These are phyloP conservation scores for Solen grandis DNA, from an alignment of 1,140 invertebrate genomes.

Conservation along the genomic window DNA sequence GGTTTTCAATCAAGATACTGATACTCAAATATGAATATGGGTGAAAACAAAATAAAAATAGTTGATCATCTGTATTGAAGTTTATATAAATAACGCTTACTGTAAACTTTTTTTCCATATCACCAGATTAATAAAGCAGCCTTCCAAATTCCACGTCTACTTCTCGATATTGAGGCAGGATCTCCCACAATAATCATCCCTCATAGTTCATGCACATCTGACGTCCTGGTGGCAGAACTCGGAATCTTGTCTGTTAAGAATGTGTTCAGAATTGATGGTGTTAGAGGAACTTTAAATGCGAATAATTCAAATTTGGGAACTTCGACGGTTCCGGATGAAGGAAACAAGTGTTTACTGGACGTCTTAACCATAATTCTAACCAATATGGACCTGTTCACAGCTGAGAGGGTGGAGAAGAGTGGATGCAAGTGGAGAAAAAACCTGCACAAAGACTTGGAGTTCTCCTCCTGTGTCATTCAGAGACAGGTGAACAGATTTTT, in stretches of 20 bases:
- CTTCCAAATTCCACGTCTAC: conserved; percentile 78
- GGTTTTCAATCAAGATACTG: too few species aligned
- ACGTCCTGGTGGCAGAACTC: conserved; percentile 91
- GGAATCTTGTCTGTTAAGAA: conserved; percentile 91
- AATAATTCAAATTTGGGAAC: not conserved
- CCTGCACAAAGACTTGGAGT: conserved; percentile 71
- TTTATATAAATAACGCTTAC: too few species aligned
- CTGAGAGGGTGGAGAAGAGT: conserved; percentile 77
- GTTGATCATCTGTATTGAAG: too few species aligned
- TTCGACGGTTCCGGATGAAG: not conserved
- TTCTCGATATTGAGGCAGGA: conserved; percentile 87
- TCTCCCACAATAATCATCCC: conserved; percentile 94
- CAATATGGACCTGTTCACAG: conserved; percentile 92
- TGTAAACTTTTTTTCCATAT: too few species aligned
- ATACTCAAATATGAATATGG: too few species aligned
- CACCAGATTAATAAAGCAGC: conserved; percentile 76
- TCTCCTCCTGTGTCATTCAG: conserved; percentile 71
- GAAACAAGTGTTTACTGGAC: conserved; percentile 85
- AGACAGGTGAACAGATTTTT: conserved; percentile 75
- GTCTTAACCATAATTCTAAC: conserved; percentile 89
- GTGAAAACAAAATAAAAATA: too few species aligned
- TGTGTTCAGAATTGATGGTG: conserved; percentile 81
- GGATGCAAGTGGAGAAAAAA: conserved; percentile 58
- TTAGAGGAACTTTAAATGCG: conserved; percentile 66
- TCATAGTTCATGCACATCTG: conserved; percentile 89